Base-by-base conservation (phyloP, 2,888 invertebrate genomes). In the Leptinotarsa rubiginosa region DNA sequence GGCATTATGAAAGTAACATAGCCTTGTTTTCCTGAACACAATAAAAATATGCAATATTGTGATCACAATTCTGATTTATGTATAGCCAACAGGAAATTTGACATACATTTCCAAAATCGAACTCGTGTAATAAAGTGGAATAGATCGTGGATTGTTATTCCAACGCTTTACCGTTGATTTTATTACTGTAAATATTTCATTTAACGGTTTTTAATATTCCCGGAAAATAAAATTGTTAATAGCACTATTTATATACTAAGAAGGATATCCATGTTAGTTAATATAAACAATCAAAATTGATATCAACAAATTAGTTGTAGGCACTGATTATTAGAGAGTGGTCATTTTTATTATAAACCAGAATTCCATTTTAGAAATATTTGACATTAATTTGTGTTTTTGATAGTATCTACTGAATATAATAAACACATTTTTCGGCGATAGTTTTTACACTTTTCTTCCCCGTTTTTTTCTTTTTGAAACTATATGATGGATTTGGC, bases 71-170 rank as follows among this genome's bases (percentile, higher is more conserved):
- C 41, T 10, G n/a, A n/a, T 13, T 22, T 20, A 16, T 10, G n/a
- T 62, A 56, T 4, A 56, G 56, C 22, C 18, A 62, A 62, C 62
- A 62, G 62, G 62, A 62, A 62, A 62, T 62, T 62, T 62, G 62
- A 62, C 62, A 62, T 62, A 62, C 62, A 62, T 62, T 31, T 31
- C 62, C 62, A 62, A 62, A 62, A 31, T 62, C 41, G 62, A 41
- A 41, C 7, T 15, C 31, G 41, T 31, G 62, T 62, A 62, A 62
- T n/a, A 41, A 25, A 62, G 62, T 31, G 41, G 62, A 62, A n/a
- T 62, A 62, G 31, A 62, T 41, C 31, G 16, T 20, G 52, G 25
- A 62, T 62, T 62, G n/a, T 62, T n/a, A 31, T 25, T 25, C 62
- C 62, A 41, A 41, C 16, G 18, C 62, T 25, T 62, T 56, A 25